A percentile compares a stretch with the other conserved stretches of the same genome.
Conservation (phyloP, 2,797 vertebrate genomes). For the Bufotes viridis region DNA sequence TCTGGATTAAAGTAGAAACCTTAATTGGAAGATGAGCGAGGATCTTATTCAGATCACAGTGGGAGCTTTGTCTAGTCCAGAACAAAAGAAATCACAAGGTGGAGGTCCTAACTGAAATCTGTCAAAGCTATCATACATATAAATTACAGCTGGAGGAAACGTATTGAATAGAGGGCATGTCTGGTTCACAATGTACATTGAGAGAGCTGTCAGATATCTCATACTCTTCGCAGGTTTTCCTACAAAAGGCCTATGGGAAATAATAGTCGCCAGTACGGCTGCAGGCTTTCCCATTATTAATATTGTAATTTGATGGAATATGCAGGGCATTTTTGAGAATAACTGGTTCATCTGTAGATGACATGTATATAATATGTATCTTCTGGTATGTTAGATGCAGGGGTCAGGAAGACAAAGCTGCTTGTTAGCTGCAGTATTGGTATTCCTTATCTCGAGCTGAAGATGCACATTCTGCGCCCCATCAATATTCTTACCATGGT, state of each 20-base stretch:
- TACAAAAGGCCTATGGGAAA: slow-evolving; percentile 60
- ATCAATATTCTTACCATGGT: slow-evolving; percentile 57
- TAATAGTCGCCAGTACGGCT: slow-evolving; percentile 60
- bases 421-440: slow-evolving; percentile 48
- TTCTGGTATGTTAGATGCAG: background rate
- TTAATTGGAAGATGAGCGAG: slow-evolving; percentile 38
- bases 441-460: slow-evolving; percentile 48
- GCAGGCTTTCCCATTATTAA: slow-evolving; percentile 57
- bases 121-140: slow-evolving; percentile 30
- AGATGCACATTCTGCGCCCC: slow-evolving; percentile 30
- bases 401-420: slow-evolving; percentile 21
- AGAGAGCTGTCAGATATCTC: slow-evolving; percentile 61
- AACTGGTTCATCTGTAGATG: background rate
- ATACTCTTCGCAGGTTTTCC: slow-evolving; percentile 66
- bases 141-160: slow-evolving; percentile 59
- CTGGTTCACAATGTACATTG: slow-evolving; percentile 60
- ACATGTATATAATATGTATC: slow-evolving; percentile 10
- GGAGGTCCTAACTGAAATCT: slow-evolving; percentile 53
- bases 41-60: slow-evolving; percentile 53
- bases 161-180: slow-evolving; percentile 50
- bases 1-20: slow-evolving; percentile 55
- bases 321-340: background rate
- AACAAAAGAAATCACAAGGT: slow-evolving; percentile 52
- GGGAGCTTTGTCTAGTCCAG: background rate
- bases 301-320: slow-evolving; percentile 62